These are phyloP conservation scores for Poecilia wingei DNA, from an alignment of 2,797 vertebrate genomes.

Conservation along the genomic window DNA sequence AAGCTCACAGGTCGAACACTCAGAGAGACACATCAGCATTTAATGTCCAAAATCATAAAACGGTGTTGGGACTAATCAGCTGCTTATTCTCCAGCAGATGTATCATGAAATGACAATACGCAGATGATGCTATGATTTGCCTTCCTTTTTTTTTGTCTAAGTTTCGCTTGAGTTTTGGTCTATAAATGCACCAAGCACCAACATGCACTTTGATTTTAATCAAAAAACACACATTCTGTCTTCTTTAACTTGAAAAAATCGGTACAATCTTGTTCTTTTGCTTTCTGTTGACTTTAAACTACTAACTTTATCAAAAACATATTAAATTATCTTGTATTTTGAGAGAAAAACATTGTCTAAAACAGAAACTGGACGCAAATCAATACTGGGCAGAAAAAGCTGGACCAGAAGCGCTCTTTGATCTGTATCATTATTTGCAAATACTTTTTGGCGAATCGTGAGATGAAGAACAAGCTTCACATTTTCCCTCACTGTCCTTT, in stretches of 20 bases:
- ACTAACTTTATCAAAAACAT: background rate
- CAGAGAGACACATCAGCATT: background rate
- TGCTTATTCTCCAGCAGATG: background rate
- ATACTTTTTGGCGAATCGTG: background rate
- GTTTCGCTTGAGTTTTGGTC: background rate
- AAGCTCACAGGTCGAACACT: slow-evolving; percentile 30
- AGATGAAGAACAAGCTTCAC: slow-evolving; percentile 62
- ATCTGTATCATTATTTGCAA: background rate
- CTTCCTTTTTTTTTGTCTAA: background rate
- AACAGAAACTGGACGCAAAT: background rate
- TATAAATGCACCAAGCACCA: background rate
- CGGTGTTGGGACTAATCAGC: background rate
- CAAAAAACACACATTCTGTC: background rate
- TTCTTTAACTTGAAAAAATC: background rate
- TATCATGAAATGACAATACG: background rate
- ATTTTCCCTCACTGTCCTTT: slow-evolving; percentile 41
- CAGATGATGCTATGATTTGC: slow-evolving; percentile 20
- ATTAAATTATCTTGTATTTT: background rate
- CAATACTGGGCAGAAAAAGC: background rate
- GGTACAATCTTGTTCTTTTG: background rate
- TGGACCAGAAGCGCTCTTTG: background rate
- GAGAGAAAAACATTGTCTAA: background rate
- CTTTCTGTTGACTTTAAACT: background rate
- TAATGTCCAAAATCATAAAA: background rate
- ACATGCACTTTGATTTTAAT: background rate